These are phyloP conservation scores for Sphaerophoria rueppellii DNA, from an alignment of 2,888 invertebrate genomes.

Conservation along the genomic window DNA sequence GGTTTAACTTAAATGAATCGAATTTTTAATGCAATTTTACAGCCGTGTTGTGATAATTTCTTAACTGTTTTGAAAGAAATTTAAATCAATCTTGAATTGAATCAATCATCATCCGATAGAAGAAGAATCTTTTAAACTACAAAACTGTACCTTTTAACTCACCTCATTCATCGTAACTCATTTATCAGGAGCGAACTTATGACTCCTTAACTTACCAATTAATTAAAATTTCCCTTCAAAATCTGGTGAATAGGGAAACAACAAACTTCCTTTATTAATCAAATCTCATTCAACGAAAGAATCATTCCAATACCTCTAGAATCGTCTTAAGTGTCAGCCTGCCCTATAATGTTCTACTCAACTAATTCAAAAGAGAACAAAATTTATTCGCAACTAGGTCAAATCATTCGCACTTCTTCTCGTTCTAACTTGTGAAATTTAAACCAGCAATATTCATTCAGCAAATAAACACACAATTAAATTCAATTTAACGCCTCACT, in stretches of 20 bases:
- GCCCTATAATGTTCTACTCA: background rate
- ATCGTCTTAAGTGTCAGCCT: background rate
- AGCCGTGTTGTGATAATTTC: no score
- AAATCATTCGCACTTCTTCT: conserved; percentile 64
- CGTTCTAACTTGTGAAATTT: conserved; percentile 64
- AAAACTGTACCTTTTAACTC: background rate
- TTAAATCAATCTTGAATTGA: no score
- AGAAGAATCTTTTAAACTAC: background rate
- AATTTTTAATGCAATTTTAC: no score
- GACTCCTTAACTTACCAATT: conserved; percentile 25
- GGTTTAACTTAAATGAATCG: no score
- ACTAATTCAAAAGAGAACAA: conserved; percentile 3
- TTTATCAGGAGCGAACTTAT: background rate
- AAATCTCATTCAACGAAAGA: conserved; percentile 35
- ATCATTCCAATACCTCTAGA: conserved; percentile 24
- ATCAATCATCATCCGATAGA: no score
- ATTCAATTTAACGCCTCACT: conserved; percentile 71
- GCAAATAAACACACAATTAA: conserved; percentile 73
- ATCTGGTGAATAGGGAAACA: background rate
- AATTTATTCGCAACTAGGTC: conserved; percentile 59
- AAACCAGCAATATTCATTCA: conserved; percentile 65
- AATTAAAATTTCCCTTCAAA: conserved; percentile 21
- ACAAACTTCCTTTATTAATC: conserved; percentile 29
- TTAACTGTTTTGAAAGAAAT: no score
- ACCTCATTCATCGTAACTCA: background rate